These are phyloP conservation scores for Ethmia dodecea DNA, from an alignment of 2,888 invertebrate species.

Conservation along the genomic window DNA sequence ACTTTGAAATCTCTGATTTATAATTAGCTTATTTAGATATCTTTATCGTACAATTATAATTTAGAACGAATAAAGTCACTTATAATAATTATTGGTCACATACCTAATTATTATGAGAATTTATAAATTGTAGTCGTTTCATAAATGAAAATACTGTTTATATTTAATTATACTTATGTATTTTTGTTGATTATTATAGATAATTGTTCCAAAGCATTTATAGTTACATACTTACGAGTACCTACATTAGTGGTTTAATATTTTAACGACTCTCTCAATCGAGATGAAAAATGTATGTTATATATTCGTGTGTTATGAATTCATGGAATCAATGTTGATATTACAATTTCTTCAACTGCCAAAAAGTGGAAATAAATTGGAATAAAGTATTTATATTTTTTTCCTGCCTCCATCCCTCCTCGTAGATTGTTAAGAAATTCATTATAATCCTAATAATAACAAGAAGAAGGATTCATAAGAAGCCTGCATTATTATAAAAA, in stretches of 20 bases:
- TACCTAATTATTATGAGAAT: constrained; percentile 10
- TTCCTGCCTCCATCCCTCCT: too few species aligned
- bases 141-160: too few species aligned
- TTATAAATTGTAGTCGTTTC: too few species aligned
- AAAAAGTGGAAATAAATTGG: background rate
- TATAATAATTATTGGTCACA: constrained; percentile 22
- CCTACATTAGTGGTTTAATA: background rate
- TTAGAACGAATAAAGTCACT: too few species aligned
- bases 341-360: constrained; percentile 14
- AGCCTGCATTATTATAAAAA: too few species aligned
- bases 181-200: too few species aligned
- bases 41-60: too few species aligned
- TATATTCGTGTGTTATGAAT: constrained; percentile 1
- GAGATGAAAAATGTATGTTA: constrained; percentile 1
- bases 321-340: constrained; percentile 4
- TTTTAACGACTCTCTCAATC: constrained; percentile 11
- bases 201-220: constrained; percentile 2
- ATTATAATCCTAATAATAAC: too few species aligned
- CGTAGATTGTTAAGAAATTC: too few species aligned
- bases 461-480: too few species aligned
- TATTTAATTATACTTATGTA: too few species aligned
- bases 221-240: background rate
- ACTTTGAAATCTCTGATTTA: constrained; percentile 32
- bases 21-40: background rate
- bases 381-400: background rate